A percentile compares a stretch with the other conserved stretches of the same genome.
Evolutionary conservation across 2,888 invertebrate species (phyloP).

Genomic region (Tortrix viridana): DNA sequence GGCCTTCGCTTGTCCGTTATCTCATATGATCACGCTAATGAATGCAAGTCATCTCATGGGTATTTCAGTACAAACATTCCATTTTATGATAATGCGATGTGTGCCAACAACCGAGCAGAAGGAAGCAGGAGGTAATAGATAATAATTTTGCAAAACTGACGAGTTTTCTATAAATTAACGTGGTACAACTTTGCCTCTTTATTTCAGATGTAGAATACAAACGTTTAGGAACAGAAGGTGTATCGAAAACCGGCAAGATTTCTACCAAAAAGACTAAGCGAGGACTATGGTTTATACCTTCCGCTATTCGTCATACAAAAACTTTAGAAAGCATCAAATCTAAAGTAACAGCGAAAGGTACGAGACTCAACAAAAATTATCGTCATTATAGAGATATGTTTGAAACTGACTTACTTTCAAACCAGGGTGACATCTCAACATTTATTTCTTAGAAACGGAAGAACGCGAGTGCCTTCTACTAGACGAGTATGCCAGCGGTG

Average conservation of each 20-base stretch:
- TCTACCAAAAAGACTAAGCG: conserved; percentile 66
- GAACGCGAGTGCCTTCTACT: conserved; percentile 85
- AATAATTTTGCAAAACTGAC: conserved; percentile 21
- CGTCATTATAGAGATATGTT: too few species aligned
- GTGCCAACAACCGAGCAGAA: conserved; percentile 82
- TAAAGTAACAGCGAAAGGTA: conserved; percentile 74
- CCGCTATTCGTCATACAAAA: conserved; percentile 77
- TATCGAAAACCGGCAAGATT: conserved; percentile 56
- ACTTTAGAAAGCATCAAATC: conserved; percentile 80
- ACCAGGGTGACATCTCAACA: too few species aligned
- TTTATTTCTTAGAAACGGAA: conserved; percentile 65
- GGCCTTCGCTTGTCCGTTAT: conserved; percentile 86
- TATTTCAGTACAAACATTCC: conserved; percentile 76
- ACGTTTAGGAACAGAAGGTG: conserved; percentile 68
- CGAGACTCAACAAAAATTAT: conserved; percentile 21
- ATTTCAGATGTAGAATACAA: conserved; percentile 79
- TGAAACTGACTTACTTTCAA: too few species aligned
- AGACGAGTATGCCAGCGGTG: conserved; percentile 80
- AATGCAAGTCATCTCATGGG: conserved; percentile 83
- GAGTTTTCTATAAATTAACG: neutral
- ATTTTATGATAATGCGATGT: conserved; percentile 81
- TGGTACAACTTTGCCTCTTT: neutral
- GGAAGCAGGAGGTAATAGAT: conserved; percentile 72
- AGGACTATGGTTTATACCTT: conserved; percentile 80
- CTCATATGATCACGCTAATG: conserved; percentile 85